Conservation (phyloP, 2,888 invertebrate species). For the Ptycholaimellus sp. region DNA sequence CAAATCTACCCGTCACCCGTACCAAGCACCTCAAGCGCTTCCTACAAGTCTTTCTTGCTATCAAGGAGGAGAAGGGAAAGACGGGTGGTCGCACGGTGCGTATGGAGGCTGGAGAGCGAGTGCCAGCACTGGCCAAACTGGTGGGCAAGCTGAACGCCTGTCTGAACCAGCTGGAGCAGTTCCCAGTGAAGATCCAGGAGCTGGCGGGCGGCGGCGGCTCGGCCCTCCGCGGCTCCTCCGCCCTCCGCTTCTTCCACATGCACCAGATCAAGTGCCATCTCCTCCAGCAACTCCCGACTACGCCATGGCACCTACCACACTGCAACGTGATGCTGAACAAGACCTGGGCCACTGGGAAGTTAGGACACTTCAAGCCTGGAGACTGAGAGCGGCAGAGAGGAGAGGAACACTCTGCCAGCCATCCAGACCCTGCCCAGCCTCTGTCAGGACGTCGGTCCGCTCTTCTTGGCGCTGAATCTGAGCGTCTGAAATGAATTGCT, state of each 20-base stretch:
- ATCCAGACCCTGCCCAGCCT: no score
- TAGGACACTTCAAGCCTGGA: no score
- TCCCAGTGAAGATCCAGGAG: conserved; percentile 44
- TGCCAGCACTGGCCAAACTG: conserved; percentile 46
- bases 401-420: no score
- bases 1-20: conserved; percentile 13
- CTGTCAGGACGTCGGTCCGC: no score
- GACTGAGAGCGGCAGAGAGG: no score
- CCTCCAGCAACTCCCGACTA: conserved; percentile 81
- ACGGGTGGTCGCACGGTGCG: no score
- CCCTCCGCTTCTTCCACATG: conserved; percentile 75
- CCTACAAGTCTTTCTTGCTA: conserved; percentile 13
- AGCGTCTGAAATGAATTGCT: no score
- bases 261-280: conserved; percentile 96
- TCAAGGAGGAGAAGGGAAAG: no score
- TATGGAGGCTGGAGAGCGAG: no score
- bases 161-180: conserved; percentile 88
- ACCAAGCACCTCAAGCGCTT: conserved; percentile 17
- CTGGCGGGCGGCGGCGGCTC: conserved; percentile 36
- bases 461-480: no score
- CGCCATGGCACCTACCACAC: conserved; percentile 57
- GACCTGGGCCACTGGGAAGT: no score
- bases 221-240: conserved; percentile 31
- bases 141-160: conserved; percentile 78
- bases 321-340: no score